Evolutionary conservation across 64 coral and sea anemone genomes (phyloP).

Genomic region (Anthopleura sola): DNA sequence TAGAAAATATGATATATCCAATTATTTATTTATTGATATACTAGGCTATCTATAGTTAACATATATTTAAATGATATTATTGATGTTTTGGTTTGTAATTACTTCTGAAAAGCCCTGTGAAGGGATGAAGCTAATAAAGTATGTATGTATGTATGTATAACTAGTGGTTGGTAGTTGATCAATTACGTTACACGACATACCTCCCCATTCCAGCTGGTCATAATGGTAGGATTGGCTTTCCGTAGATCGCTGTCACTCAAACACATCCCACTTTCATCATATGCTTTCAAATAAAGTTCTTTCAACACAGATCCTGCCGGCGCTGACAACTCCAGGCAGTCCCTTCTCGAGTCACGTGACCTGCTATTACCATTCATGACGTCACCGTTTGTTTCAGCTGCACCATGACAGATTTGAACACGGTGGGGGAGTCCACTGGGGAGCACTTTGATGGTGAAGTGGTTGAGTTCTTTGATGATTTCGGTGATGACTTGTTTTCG

Average conservation of each 20-base stretch:
- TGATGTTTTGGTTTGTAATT: no score
- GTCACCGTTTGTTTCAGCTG: background rate
- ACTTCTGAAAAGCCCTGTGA: no score
- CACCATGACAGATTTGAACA: constrained; percentile 57
- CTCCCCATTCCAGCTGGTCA: constrained; percentile 89
- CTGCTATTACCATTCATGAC: constrained; percentile 36
- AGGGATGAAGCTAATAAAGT: no score
- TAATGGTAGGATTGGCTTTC: constrained; percentile 37
- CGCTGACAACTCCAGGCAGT: constrained; percentile 74
- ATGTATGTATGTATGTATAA: no score
- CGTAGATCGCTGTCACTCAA: constrained; percentile 36
- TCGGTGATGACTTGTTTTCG: constrained; percentile 60
- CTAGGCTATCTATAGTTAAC: no score
- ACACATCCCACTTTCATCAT: constrained; percentile 72
- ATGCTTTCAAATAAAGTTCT: constrained; percentile 60
- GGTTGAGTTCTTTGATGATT: constrained; percentile 55
- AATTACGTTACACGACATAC: constrained; percentile 27
- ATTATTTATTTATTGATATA: no score
- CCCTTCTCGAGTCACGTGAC: constrained; percentile 16
- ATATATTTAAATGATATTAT: no score
- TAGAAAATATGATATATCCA: no score
- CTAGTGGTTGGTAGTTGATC: no score
- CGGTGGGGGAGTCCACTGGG: constrained; percentile 77
- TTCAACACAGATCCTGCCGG: constrained; percentile 68
- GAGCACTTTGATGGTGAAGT: constrained; percentile 80